Conservation (phyloP, 2,888 invertebrate species). For the Saturnia pavonia region DNA sequence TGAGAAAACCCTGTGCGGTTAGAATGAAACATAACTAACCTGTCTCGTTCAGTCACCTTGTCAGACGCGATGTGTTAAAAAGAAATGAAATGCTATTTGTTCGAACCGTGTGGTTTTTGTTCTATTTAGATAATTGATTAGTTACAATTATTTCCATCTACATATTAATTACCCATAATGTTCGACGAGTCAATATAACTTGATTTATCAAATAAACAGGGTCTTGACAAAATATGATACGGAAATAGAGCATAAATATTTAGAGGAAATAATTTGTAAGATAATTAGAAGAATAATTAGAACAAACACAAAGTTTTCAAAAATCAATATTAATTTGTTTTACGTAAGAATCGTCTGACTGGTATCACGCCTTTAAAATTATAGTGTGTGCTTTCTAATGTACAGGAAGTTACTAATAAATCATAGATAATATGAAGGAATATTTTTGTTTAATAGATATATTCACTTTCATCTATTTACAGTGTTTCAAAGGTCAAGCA, state of each 20-base stretch:
- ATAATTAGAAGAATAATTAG: neutral
- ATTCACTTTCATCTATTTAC: constrained; percentile 21
- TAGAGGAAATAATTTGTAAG: neutral
- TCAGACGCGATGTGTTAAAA: neutral
- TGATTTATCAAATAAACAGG: neutral
- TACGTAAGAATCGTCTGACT: neutral
- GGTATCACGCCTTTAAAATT: neutral
- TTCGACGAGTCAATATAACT: neutral
- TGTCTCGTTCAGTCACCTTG: no score
- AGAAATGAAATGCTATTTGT: neutral
- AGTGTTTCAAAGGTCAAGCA: constrained; percentile 41
- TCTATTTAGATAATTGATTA: neutral
- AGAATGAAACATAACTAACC: no score
- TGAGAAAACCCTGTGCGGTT: no score
- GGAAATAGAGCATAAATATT: neutral
- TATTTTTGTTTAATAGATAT: neutral
- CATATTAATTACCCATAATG: neutral
- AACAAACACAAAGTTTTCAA: neutral
- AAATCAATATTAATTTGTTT: neutral
- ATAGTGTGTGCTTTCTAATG: neutral
- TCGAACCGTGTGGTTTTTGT: neutral
- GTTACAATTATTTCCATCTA: neutral
- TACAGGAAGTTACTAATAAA: neutral
- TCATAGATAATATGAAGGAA: neutral
- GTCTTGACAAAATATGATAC: neutral